Base-by-base conservation (phyloP, 2,888 invertebrate species). In the Seira sanloemensis region DNA sequence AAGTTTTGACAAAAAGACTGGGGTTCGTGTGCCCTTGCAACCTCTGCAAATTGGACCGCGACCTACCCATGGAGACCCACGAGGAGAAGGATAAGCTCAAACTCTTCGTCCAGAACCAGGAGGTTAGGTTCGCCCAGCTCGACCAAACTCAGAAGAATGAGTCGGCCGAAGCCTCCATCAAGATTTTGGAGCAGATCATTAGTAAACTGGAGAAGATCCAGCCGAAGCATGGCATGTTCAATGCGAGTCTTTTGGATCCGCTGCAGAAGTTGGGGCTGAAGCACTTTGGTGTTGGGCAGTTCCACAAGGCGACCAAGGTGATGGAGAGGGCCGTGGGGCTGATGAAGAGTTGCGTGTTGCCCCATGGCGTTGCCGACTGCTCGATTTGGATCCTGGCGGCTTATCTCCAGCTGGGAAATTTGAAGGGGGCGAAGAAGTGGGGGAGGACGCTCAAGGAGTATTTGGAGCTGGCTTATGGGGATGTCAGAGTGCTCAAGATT, bases 231-330 rank as follows among this genome's bases (percentile, higher is more conserved):
- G 82, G 82, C 1, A 54, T 69, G 46, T 65, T 72, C 24, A 86
- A 86, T 37, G 86, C 76, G 1, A 67, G 71, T 5, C 58, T 75
- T 9, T 25, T 78, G 9, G 86, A 86, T 46, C 74, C 78, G 7
- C 50, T 82, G 7, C 82, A 86, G 65, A 82, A 86, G 25, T 62
- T 86, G 27, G 86, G 82, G 4, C 72, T 86, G 27, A 86, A 86
- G 23, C 78, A 86, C 21, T 86, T 86, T 72, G 86, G 86, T 7
- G 67, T 82, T 16, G 86, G 82, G 12, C 66, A 86, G 26, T 86
- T 78, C 24, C n/a, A 75, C n/a, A 86, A 78, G 65, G 74, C 82
- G 62, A 78, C 73, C 12, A 71, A 78, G n/a, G 69, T 67, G 9
- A 82, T 86, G 86, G 75, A 82, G 46, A 19, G 77, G 16, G 82